Evolutionary conservation across 2,113 vertebrate genomes (phyloP).

Genomic region (Stigmatopora argus): DNA sequence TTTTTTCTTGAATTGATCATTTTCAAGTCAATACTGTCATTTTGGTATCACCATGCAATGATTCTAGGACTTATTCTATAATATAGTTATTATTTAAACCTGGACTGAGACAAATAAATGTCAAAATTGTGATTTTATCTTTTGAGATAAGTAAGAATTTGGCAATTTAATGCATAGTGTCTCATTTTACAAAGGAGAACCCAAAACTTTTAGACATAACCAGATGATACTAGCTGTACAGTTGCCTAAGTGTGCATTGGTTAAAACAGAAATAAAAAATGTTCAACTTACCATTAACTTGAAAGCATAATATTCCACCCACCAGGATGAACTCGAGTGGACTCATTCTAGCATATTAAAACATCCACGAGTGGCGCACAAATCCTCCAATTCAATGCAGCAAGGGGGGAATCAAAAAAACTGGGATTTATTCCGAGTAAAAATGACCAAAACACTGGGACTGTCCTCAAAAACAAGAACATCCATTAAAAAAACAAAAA

Average conservation of each 20-base stretch:
- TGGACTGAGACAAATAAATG: neutral
- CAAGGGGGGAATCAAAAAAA: slow-evolving; percentile 14
- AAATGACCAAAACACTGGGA: slow-evolving; percentile 53
- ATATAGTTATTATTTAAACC: neutral
- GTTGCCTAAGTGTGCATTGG: neutral
- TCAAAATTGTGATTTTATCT: neutral
- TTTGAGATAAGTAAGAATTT: neutral
- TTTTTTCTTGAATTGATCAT: neutral
- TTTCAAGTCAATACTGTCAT: neutral
- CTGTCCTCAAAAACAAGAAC: slow-evolving; percentile 63
- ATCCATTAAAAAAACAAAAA: slow-evolving; percentile 60
- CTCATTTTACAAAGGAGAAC: neutral
- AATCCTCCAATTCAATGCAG: slow-evolving; percentile 70
- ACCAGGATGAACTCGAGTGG: slow-evolving; percentile 85
- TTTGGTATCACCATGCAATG: neutral
- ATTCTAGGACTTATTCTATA: neutral
- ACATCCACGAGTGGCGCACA: slow-evolving; percentile 76
- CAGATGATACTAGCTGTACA: neutral
- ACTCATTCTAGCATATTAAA: slow-evolving; percentile 94
- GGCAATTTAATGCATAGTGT: neutral
- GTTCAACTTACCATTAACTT: slow-evolving; percentile 85
- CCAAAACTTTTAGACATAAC: neutral
- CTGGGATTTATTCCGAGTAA: slow-evolving; percentile 41
- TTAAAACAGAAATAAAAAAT: neutral
- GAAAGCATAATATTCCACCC: slow-evolving; percentile 85